phyloP scores from a whole-genome alignment of 2,113 vertebrate species.

The Cygnus atratus region DNA sequence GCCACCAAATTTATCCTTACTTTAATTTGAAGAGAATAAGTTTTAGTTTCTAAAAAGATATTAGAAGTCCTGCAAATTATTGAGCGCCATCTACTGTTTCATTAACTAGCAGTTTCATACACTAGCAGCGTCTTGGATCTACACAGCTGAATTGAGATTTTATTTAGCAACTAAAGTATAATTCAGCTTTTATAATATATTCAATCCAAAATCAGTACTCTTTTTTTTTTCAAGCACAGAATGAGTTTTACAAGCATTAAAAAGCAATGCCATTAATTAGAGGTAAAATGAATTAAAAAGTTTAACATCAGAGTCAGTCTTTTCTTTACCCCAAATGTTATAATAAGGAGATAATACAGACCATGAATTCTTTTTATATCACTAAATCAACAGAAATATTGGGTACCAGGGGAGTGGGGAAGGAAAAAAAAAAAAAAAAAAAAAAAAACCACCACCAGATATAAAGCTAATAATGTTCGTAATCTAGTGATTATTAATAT shows the following conservation, averaged over 20 bases:
- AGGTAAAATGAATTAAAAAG: background rate
- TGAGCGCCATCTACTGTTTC: slow-evolving; percentile 55
- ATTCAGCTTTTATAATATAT: background rate
- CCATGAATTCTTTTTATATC: background rate
- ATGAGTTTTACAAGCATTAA: background rate
- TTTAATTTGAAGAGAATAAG: background rate
- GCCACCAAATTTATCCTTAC: background rate
- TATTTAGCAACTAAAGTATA: background rate
- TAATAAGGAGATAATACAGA: background rate
- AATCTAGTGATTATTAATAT: background rate
- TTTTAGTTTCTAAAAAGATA: background rate
- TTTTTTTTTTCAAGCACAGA: background rate
- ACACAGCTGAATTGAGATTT: background rate
- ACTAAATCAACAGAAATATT: background rate
- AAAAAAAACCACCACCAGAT: background rate
- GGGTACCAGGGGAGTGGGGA: background rate
- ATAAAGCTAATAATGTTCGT: background rate
- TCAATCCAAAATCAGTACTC: background rate
- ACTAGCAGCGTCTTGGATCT: background rate
- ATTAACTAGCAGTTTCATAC: background rate
- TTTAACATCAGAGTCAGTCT: background rate
- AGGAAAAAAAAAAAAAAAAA: background rate
- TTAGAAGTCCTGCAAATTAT: background rate
- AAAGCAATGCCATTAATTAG: background rate
- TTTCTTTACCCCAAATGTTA: background rate